Evolutionary conservation across 2,888 invertebrate genomes (phyloP).

Genomic region (Drosophila aldrichi): DNA sequence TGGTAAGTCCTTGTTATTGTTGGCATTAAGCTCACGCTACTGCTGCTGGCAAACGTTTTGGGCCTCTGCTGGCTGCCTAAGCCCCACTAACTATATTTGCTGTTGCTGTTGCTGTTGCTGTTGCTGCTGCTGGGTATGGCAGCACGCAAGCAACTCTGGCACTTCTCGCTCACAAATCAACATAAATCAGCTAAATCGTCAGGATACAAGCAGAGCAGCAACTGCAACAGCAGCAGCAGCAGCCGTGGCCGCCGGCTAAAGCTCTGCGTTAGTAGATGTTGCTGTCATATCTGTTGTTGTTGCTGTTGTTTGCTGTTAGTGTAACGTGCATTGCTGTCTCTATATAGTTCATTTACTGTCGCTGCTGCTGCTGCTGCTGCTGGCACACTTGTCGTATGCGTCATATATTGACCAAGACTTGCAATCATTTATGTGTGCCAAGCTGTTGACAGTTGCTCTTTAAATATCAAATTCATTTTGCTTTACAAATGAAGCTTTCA

Average conservation of each 20-base stretch:
- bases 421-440: constrained; percentile 25
- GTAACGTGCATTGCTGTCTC: constrained; percentile 6
- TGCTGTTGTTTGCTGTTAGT: constrained; percentile 8
- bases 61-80: constrained; percentile 25
- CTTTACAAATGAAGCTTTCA: constrained; percentile 7
- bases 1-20: constrained; percentile 62
- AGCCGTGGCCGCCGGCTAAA: constrained; percentile 16
- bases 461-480: constrained; percentile 4
- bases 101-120: constrained; percentile 13
- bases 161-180: constrained; percentile 72
- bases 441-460: constrained; percentile 30
- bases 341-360: constrained; percentile 35
- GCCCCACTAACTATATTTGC: background rate
- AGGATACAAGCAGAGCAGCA: constrained; percentile 62
- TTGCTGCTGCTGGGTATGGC: constrained; percentile 29
- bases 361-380: constrained; percentile 7
- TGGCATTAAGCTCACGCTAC: constrained; percentile 66
- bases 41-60: constrained; percentile 61
- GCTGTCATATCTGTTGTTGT: constrained; percentile 47
- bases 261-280: constrained; percentile 57
- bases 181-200: constrained; percentile 80
- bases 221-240: constrained; percentile 41
- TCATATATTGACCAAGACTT: constrained; percentile 40
- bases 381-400: constrained; percentile 60
- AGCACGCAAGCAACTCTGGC: constrained; percentile 27